Evolutionary conservation across 2,113 vertebrate genomes (phyloP).

Genomic region (Anhinga rufa): DNA sequence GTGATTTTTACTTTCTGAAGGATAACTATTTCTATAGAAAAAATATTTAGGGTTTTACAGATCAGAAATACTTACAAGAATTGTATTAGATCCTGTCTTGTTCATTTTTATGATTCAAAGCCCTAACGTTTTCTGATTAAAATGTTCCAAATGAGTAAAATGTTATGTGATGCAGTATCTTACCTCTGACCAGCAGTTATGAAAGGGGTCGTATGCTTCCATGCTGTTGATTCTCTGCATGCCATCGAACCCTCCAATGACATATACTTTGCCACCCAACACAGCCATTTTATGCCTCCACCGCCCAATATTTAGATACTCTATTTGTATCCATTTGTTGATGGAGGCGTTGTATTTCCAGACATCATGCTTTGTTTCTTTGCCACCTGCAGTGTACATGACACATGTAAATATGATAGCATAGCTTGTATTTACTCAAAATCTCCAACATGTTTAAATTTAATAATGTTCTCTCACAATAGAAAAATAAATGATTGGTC

Average conservation of each 20-base stretch:
- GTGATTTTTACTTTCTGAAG: not conserved
- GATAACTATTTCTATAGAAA: not conserved
- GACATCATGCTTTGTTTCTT: constrained; percentile 92
- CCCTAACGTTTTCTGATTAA: not conserved
- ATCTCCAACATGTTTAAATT: not conserved
- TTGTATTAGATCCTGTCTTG: not conserved
- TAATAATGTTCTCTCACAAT: not conserved
- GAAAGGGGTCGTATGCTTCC: constrained; percentile 93
- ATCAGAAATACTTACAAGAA: not conserved
- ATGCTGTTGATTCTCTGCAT: constrained; percentile 86
- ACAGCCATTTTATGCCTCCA: constrained; percentile 98
- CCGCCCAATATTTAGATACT: constrained; percentile 82
- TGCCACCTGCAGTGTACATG: constrained; percentile 80
- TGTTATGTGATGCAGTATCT: not conserved
- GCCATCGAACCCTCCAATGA: constrained; percentile 90
- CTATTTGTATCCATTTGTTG: constrained; percentile 97
- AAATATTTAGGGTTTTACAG: not conserved
- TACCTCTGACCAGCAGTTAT: constrained; percentile 96
- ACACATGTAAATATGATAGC: not conserved
- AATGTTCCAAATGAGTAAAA: not conserved
- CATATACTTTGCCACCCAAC: constrained; percentile 87
- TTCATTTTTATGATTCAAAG: not conserved
- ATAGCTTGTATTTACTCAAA: not conserved
- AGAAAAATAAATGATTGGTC: not conserved
- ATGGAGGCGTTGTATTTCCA: constrained; percentile 98